These are phyloP conservation scores for Syngnathus rostellatus DNA, from an alignment of 2,797 vertebrate species.

Conservation along the genomic window DNA sequence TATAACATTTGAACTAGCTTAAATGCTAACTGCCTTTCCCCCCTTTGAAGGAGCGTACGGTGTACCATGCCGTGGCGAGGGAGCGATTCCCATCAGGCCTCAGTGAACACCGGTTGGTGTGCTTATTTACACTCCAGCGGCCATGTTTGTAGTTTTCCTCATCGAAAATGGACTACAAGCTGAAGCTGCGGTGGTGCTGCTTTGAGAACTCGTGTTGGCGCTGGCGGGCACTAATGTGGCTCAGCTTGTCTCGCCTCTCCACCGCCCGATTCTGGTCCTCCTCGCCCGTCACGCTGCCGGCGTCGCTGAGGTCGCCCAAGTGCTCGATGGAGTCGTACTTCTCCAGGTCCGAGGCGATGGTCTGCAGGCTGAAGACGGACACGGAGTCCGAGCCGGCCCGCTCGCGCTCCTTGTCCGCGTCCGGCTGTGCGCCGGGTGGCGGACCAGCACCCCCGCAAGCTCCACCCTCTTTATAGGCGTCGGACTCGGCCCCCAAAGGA, in stretches of 20 bases:
- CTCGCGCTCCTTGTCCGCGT: slow-evolving; percentile 58
- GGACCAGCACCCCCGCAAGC: slow-evolving; percentile 39
- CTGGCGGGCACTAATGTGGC: slow-evolving; percentile 25
- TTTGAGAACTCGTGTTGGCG: slow-evolving; percentile 65
- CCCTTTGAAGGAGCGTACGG: no score
- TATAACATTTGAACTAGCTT: not conserved
- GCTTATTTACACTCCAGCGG: slow-evolving; percentile 36
- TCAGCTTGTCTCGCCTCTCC: not conserved
- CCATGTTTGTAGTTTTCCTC: not conserved
- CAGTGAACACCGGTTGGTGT: slow-evolving; percentile 13
- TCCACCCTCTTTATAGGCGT: slow-evolving; percentile 37
- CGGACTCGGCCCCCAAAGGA: slow-evolving; percentile 76
- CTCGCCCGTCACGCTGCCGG: slow-evolving; percentile 58
- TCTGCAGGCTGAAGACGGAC: slow-evolving; percentile 85
- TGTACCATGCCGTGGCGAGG: no score
- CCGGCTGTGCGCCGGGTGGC: slow-evolving; percentile 29
- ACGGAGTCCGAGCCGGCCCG: slow-evolving; percentile 74
- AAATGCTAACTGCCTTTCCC: slow-evolving; percentile 4
- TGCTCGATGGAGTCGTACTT: slow-evolving; percentile 90
- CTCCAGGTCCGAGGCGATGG: slow-evolving; percentile 86
- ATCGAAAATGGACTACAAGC: slow-evolving; percentile 45
- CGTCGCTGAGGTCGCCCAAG: slow-evolving; percentile 76
- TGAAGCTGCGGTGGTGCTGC: slow-evolving; percentile 73
- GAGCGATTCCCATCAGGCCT: not conserved
- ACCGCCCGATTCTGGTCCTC: slow-evolving; percentile 36